phyloP scores from a whole-genome alignment of 2,888 invertebrate species.

The Dione vanillae region DNA sequence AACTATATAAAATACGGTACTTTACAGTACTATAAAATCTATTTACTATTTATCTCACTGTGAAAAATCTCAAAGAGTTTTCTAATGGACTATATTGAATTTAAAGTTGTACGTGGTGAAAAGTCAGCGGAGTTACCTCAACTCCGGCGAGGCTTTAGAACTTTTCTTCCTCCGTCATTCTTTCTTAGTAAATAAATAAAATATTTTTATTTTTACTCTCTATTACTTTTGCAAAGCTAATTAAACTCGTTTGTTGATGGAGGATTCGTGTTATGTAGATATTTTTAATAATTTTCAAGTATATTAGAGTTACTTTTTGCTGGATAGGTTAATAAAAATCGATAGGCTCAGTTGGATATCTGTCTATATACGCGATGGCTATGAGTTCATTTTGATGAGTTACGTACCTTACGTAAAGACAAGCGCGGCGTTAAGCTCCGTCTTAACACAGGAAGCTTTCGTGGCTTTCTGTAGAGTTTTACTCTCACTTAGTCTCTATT shows the following conservation, averaged over 20 bases:
- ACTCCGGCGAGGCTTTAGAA: constrained; percentile 36
- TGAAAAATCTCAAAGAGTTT: constrained; percentile 51
- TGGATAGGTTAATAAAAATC: too few relatives aligned
- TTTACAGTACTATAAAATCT: background rate
- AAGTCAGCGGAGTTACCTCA: constrained; percentile 41
- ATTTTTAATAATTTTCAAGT: too few relatives aligned
- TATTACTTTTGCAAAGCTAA: constrained; percentile 12
- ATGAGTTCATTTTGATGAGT: too few relatives aligned
- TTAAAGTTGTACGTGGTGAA: constrained; percentile 53
- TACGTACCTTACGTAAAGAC: too few relatives aligned
- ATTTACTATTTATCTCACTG: background rate
- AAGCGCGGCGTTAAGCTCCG: too few relatives aligned
- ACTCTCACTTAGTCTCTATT: background rate
- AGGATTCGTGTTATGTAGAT: background rate
- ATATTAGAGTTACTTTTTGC: too few relatives aligned
- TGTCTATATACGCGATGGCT: too few relatives aligned
- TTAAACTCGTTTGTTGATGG: constrained; percentile 8
- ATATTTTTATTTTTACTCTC: constrained; percentile 14
- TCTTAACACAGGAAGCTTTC: too few relatives aligned
- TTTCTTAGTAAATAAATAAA: constrained; percentile 15
- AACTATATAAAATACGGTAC: too few relatives aligned
- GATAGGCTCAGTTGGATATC: too few relatives aligned
- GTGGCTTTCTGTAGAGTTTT: background rate
- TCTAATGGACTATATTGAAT: constrained; percentile 58
- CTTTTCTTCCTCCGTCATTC: constrained; percentile 19